These are phyloP conservation scores for Okamejei kenojei DNA, from an alignment of 2,797 vertebrate genomes.

Conservation along the genomic window DNA sequence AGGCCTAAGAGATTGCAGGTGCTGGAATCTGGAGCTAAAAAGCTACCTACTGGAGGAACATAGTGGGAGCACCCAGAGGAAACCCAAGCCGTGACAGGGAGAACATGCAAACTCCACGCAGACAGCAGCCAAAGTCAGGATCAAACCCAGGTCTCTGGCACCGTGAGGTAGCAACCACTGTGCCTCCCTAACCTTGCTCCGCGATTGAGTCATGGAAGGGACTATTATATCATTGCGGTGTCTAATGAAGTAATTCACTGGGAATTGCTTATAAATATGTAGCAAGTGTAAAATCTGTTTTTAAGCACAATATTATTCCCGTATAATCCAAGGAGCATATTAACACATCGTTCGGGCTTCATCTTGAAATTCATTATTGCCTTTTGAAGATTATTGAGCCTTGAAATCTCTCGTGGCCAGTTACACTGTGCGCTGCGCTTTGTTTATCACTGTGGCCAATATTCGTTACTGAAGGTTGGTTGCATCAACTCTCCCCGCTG, in stretches of 20 bases:
- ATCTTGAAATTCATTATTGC: background rate
- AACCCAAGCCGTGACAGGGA: too few species aligned
- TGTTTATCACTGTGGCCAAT: background rate
- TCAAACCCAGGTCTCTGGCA: too few species aligned
- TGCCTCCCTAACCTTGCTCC: too few species aligned
- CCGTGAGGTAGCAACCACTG: too few species aligned
- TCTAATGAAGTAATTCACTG: background rate
- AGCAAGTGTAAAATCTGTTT: slow-evolving; percentile 7
- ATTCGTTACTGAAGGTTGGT: background rate
- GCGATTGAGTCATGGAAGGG: background rate
- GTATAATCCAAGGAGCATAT: background rate
- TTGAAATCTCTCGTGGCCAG: background rate
- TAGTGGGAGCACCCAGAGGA: too few species aligned
- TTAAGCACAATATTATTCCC: background rate
- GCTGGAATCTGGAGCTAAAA: too few species aligned
- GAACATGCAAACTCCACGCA: too few species aligned
- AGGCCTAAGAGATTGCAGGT: too few species aligned
- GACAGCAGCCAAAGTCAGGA: too few species aligned
- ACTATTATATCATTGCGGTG: background rate
- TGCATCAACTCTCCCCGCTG: background rate
- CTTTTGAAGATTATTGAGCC: background rate
- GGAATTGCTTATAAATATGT: background rate
- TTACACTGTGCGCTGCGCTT: background rate
- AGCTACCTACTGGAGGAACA: too few species aligned
- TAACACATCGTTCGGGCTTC: background rate